These are phyloP conservation scores for Vesta saturnalis DNA, from an alignment of 2,888 invertebrate species.

Conservation along the genomic window DNA sequence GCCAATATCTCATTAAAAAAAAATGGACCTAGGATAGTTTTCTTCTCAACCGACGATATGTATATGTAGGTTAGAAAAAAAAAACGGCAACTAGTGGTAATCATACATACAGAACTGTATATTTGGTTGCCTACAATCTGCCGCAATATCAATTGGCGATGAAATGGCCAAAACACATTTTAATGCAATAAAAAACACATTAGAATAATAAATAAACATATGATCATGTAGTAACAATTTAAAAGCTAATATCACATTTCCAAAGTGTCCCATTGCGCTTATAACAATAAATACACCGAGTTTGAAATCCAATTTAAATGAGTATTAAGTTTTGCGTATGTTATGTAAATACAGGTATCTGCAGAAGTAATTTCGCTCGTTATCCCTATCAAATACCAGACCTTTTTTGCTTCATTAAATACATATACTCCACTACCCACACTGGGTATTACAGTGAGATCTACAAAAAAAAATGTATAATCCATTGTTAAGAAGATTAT, in stretches of 20 bases:
- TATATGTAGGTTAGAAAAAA: no score
- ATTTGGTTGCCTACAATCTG: no score
- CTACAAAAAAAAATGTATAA: not conserved
- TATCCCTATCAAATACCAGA: slow-evolving; percentile 23
- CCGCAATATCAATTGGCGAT: no score
- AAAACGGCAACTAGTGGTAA: no score
- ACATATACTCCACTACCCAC: slow-evolving; percentile 15
- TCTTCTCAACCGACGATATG: no score
- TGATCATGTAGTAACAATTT: no score
- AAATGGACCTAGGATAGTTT: no score
- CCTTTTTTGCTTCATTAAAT: not conserved
- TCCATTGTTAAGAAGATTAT: not conserved
- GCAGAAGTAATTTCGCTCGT: slow-evolving; percentile 7
- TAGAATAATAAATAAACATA: no score
- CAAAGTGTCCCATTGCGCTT: not conserved
- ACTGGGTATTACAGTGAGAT: not conserved
- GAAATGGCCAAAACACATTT: no score
- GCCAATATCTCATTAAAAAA: no score
- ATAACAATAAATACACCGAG: slow-evolving; percentile 2
- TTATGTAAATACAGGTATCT: slow-evolving; percentile 5
- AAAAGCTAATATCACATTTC: slow-evolving; percentile 11
- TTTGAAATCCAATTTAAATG: slow-evolving; percentile 26
- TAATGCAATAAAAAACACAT: no score
- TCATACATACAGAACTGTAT: no score
- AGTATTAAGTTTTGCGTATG: slow-evolving; percentile 8